phyloP scores from a whole-genome alignment of 2,113 vertebrate genomes.

The Phalacrocorax carbo region DNA sequence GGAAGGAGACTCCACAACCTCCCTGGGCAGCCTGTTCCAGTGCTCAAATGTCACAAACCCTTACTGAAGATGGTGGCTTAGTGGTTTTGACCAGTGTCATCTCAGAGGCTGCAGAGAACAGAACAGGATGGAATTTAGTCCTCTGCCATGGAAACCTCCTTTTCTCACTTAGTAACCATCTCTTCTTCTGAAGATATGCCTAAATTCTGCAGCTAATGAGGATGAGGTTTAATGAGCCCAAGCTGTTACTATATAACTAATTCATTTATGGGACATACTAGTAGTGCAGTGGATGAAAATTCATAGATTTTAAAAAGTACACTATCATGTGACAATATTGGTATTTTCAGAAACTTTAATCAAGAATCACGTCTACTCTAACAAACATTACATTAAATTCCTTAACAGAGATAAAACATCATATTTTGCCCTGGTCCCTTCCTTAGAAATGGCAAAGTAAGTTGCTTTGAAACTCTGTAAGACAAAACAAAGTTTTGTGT shows the following conservation, averaged over 20 bases:
- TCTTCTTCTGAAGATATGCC: background rate
- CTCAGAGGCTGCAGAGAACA: background rate
- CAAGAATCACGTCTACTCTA: background rate
- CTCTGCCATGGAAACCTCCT: background rate
- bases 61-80: background rate
- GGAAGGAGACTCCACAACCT: too few species aligned
- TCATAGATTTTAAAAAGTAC: background rate
- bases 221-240: background rate
- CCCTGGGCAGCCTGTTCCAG: too few species aligned
- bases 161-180: background rate
- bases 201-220: background rate
- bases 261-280: background rate
- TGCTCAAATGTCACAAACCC: background rate
- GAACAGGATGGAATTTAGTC: background rate
- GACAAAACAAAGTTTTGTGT: background rate
- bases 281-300: background rate
- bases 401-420: background rate
- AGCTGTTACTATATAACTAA: background rate
- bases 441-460: background rate
- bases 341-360: background rate
- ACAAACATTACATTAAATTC: background rate
- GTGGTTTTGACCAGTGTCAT: background rate
- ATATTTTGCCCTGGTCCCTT: background rate
- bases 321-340: background rate
- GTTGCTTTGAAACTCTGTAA: background rate